Evolutionary conservation across 1,140 invertebrate species (phyloP), one percentile per base, ranked within the genome.

Genomic region (Calliopsis andreniformis): DNA sequence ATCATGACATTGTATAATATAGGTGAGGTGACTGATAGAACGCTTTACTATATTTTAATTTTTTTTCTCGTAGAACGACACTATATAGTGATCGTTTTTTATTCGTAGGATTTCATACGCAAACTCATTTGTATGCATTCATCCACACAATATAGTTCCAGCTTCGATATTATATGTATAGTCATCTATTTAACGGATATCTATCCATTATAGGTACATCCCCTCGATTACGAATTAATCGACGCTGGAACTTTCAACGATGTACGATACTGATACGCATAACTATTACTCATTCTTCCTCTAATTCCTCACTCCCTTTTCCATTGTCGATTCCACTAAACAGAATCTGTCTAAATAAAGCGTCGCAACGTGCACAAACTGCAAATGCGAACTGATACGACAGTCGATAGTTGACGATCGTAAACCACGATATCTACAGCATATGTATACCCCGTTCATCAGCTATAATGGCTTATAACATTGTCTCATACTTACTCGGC

Each of bases 1-100:
- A 90, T 88, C 79, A 90, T 89, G 89, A 90, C 87, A 89, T 89
- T 90, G 83, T 92, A 89, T 91, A 87, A 90, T 91, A 89, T 89
- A 90, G 81, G 86, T 91, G 87, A 88, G 87, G 86, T 89, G 88
- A 89, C 86, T 88, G 89, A 89, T 85, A 88, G 82, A 87, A 90
- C 84, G 85, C 88, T 86, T 87, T 82, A 39, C n/a, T n/a, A 78
- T 80, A 53, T 77, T 77, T 71, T 82, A 66, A 82, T 83, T 78
- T 55, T 76, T 85, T 83, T 66, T 86, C 83, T 84, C 82, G 75
- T 82, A 62, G 63, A 80, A 82, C 61, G 69, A 83, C 59, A 64
- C 62, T 12, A n/a, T n/a, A n/a, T n/a, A 67, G 18, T 28, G 43
- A 58, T 49, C 25, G n/a, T 56, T 47, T 63, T 66, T 20, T 32